A percentile compares a stretch with the other conserved stretches of the same genome.
These are phyloP conservation scores for Laticauda laticaudata DNA, from an alignment of 2,113 vertebrate species.

Conservation along the genomic window DNA sequence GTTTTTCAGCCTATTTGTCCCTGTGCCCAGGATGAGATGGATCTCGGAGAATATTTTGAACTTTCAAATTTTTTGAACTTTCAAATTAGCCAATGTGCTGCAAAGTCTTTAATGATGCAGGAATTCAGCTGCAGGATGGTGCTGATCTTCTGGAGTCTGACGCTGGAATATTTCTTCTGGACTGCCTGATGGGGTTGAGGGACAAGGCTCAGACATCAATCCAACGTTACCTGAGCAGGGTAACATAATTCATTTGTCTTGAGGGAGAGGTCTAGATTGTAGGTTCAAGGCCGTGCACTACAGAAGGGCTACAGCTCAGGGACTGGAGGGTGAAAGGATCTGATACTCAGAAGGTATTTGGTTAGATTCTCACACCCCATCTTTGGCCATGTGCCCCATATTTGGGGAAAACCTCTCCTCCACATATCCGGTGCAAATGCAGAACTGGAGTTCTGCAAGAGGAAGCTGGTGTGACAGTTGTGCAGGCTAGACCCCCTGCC, in stretches of 20 bases:
- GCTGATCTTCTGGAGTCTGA: too few species aligned
- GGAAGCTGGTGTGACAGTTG: background rate
- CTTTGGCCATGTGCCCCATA: slow-evolving; percentile 91
- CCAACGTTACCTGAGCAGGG: background rate
- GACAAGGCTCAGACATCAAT: background rate
- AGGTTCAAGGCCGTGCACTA: background rate
- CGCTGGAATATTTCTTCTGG: slow-evolving; percentile 73
- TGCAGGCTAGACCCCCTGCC: background rate
- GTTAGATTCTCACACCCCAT: slow-evolving; percentile 76
- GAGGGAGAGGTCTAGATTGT: background rate
- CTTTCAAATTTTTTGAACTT: background rate
- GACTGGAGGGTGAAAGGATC: background rate
- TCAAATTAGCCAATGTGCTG: slow-evolving; percentile 56
- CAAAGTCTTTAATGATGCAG: too few species aligned
- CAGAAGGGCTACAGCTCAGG: background rate
- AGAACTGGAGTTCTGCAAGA: slow-evolving; percentile 79
- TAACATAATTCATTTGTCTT: background rate
- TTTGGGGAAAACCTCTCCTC: slow-evolving; percentile 74
- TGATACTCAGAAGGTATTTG: slow-evolving; percentile 81
- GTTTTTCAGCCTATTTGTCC: too few species aligned
- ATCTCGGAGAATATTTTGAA: too few species aligned
- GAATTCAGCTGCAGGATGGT: too few species aligned
- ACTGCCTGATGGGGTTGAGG: slow-evolving; percentile 72
- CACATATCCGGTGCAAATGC: slow-evolving; percentile 83
- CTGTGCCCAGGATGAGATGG: too few species aligned